Conservation (phyloP, 2,113 vertebrate genomes). For the Mustela nigripes region DNA sequence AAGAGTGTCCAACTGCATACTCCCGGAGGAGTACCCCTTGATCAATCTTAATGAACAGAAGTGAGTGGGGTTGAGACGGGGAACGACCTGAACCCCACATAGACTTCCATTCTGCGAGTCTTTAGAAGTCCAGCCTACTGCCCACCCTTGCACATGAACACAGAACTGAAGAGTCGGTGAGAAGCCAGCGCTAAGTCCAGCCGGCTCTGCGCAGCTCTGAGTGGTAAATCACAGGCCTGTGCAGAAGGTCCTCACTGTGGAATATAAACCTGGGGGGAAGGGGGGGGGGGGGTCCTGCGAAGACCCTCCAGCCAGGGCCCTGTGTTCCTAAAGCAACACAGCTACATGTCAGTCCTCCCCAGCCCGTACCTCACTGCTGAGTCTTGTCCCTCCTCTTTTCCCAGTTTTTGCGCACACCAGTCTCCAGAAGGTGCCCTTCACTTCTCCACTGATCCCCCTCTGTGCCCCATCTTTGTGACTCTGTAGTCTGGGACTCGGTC, state of each 20-base stretch:
- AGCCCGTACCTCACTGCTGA: not conserved
- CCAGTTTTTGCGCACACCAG: not conserved
- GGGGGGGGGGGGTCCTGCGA: too few relatives aligned
- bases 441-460: not conserved
- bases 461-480: not conserved
- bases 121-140: not conserved
- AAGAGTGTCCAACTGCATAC: not conserved
- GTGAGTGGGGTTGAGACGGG: not conserved
- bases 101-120: not conserved
- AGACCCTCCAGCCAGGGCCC: not conserved
- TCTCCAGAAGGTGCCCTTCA: not conserved
- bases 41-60: not conserved
- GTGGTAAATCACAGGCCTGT: too few relatives aligned
- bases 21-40: not conserved
- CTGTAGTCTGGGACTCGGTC: not conserved
- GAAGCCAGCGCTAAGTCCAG: not conserved
- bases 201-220: not conserved
- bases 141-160: not conserved
- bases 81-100: slow-evolving; percentile 12
- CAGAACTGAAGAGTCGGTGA: not conserved
- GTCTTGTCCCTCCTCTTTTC: not conserved
- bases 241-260: not conserved
- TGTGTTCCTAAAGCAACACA: not conserved
- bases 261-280: not conserved
- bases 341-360: not conserved